Evolutionary conservation across 2,113 vertebrate genomes (phyloP).

Genomic region (Pterocles burchelli): DNA sequence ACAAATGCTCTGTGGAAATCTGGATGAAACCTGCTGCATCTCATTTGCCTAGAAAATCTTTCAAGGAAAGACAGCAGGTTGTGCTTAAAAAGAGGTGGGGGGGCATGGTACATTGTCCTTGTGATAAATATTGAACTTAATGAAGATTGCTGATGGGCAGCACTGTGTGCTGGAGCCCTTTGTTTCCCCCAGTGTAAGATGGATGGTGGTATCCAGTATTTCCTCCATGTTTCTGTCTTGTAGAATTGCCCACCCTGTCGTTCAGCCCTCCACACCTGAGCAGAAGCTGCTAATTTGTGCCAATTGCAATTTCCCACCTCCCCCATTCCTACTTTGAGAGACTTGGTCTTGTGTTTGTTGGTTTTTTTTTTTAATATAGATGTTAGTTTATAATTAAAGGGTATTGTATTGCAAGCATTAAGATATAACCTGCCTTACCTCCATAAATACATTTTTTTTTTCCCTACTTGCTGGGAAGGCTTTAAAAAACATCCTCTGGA

Average conservation of each 20-base stretch:
- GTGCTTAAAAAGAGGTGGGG: neutral
- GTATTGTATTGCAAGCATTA: slow-evolving; percentile 17
- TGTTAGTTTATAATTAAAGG: slow-evolving; percentile 41
- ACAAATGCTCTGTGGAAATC: slow-evolving; percentile 55
- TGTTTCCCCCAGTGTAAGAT: slow-evolving; percentile 2
- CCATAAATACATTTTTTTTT: slow-evolving; percentile 6
- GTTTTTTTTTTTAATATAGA: neutral
- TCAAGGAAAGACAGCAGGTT: slow-evolving; percentile 36
- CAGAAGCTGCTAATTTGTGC: slow-evolving; percentile 43
- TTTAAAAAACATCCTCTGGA: slow-evolving; percentile 29
- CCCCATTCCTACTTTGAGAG: neutral
- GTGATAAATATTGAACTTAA: slow-evolving; percentile 46
- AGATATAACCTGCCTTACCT: slow-evolving; percentile 31
- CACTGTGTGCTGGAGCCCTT: neutral
- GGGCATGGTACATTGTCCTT: neutral
- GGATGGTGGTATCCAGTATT: neutral
- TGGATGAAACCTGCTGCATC: slow-evolving; percentile 65
- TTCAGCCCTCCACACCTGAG: neutral
- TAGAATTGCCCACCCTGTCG: neutral
- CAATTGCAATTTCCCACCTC: slow-evolving; percentile 23
- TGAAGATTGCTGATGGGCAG: slow-evolving; percentile 47
- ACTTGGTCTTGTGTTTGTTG: neutral
- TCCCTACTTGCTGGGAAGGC: neutral
- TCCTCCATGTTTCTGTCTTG: neutral
- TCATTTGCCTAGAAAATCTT: slow-evolving; percentile 57